A percentile compares a stretch with the other conserved stretches of the same genome.
Conservation (phyloP, 30 jellyfish, hydroid and myxozoan species). For the Aurelia aurita region DNA sequence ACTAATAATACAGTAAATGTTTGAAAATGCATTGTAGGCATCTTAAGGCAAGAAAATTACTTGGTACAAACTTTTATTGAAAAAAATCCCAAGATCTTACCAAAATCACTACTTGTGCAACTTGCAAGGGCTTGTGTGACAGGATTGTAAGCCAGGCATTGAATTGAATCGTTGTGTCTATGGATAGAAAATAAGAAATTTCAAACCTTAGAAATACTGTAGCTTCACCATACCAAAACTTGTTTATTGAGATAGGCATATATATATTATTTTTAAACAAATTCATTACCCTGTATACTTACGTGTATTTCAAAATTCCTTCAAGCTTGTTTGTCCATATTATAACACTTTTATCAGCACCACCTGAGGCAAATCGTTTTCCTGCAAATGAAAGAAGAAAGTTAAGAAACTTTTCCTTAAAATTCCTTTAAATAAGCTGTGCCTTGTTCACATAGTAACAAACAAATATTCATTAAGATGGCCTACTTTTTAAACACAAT, state of each 20-base stretch:
- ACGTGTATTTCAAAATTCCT: slow-evolving; percentile 98
- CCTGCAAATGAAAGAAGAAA: slow-evolving; percentile 56
- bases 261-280: too few relatives aligned
- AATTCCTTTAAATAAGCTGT: too few relatives aligned
- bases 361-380: slow-evolving; percentile 96
- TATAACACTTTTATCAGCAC: slow-evolving; percentile 98
- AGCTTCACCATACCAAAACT: too few relatives aligned
- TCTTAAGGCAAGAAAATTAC: too few relatives aligned
- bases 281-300: slow-evolving; percentile 1
- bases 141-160: slow-evolving; percentile 94
- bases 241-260: too few relatives aligned
- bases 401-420: too few relatives aligned
- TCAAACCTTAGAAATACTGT: neutral
- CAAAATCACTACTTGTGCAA: slow-evolving; percentile 93
- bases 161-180: slow-evolving; percentile 93
- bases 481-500: too few relatives aligned
- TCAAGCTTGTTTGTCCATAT: slow-evolving; percentile 96
- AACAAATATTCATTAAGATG: too few relatives aligned
- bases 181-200: neutral
- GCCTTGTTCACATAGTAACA: too few relatives aligned
- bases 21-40: too few relatives aligned
- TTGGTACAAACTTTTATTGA: too few relatives aligned
- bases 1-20: too few relatives aligned
- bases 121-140: slow-evolving; percentile 95
- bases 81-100: slow-evolving; percentile 21